phyloP scores from a whole-genome alignment of 2,797 vertebrate genomes.

The Parauchenoglanis ngamensis region DNA sequence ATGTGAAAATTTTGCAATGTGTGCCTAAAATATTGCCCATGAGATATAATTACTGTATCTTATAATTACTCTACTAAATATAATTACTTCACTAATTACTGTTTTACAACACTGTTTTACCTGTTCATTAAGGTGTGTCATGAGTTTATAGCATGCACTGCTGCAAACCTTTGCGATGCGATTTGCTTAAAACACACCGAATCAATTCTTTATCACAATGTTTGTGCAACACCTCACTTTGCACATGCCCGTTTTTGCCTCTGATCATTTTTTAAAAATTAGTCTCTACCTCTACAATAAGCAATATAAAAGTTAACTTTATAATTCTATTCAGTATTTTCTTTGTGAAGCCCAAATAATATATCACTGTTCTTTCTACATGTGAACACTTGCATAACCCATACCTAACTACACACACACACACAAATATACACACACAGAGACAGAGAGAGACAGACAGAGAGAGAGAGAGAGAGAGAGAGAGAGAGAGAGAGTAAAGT shows the following conservation, averaged over 20 bases:
- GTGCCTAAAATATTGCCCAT: conserved; percentile 1
- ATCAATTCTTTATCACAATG: background rate
- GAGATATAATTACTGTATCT: conserved; percentile 5
- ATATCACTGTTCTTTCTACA: background rate
- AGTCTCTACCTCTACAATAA: background rate
- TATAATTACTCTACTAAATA: conserved; percentile 18
- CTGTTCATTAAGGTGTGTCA: conserved; percentile 16
- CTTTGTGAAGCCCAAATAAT: background rate
- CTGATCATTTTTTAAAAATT: background rate
- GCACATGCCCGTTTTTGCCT: background rate
- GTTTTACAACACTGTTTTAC: conserved; percentile 23
- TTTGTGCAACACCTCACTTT: background rate
- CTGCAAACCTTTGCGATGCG: background rate
- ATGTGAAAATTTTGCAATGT: background rate
- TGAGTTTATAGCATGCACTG: conserved; percentile 12
- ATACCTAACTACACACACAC: background rate
- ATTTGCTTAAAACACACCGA: background rate
- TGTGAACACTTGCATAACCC: background rate
- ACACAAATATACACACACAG: background rate
- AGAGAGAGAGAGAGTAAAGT: background rate
- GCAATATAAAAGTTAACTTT: background rate
- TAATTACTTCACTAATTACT: conserved; percentile 20
- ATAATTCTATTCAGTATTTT: background rate
- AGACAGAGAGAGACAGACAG: background rate
- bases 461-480: background rate